These are phyloP conservation scores for Lasioglossum vierecki DNA, from an alignment of 2,888 invertebrate genomes.

Conservation along the genomic window DNA sequence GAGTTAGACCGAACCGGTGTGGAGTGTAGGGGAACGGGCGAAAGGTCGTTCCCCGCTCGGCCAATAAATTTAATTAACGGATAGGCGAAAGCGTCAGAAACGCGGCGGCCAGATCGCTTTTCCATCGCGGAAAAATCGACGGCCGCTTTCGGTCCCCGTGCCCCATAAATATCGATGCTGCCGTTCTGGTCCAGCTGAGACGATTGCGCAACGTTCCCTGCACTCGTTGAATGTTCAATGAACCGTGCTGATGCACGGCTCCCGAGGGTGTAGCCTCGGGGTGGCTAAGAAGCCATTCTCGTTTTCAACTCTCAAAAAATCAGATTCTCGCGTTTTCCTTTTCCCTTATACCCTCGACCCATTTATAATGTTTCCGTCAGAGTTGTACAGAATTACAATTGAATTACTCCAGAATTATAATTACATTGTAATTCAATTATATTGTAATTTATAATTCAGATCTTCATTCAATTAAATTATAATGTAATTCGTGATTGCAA, in stretches of 20 bases:
- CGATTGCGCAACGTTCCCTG: slow-evolving; percentile 71
- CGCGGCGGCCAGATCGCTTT: slow-evolving; percentile 32
- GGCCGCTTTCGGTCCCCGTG: slow-evolving; percentile 56
- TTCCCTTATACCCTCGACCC: background rate
- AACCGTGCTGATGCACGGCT: slow-evolving; percentile 73
- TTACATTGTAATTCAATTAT: no score
- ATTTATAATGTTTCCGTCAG: no score
- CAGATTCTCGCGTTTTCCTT: background rate
- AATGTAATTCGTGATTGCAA: no score
- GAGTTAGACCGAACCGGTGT: background rate
- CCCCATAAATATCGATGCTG: slow-evolving; percentile 70
- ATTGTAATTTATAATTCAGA: no score
- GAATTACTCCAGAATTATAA: no score
- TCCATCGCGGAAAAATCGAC: slow-evolving; percentile 27
- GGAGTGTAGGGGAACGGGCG: slow-evolving; percentile 15
- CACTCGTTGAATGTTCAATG: slow-evolving; percentile 76
- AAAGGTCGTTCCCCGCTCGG: slow-evolving; percentile 37
- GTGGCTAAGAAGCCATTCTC: background rate
- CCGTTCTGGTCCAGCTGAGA: slow-evolving; percentile 59
- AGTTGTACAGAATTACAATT: no score
- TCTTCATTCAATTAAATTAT: no score
- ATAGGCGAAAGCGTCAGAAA: slow-evolving; percentile 57
- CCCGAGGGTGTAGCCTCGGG: slow-evolving; percentile 15
- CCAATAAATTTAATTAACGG: slow-evolving; percentile 67
- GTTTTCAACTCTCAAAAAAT: background rate